A percentile compares a stretch with the other conserved stretches of the same genome.
Evolutionary conservation across 2,797 vertebrate genomes (phyloP).

Genomic region (Clarias platycephalus): DNA sequence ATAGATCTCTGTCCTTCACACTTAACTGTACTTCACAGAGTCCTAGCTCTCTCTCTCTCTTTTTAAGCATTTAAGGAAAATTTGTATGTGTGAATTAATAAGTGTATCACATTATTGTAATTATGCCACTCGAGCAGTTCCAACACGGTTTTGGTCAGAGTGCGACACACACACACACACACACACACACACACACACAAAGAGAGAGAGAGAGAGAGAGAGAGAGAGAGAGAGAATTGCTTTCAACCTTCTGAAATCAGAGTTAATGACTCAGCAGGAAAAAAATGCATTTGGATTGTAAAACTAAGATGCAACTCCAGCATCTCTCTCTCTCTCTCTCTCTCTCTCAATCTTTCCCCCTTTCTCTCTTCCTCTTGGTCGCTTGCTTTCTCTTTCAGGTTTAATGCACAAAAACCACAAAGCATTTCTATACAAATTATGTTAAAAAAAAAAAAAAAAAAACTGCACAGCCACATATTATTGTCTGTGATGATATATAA

Average conservation of each 20-base stretch:
- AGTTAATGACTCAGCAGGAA: conserved; percentile 20
- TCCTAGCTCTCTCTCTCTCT: not conserved
- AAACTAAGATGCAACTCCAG: conserved; percentile 12
- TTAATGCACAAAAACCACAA: not conserved
- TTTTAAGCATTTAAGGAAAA: not conserved
- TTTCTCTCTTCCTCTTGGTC: not conserved
- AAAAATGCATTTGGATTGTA: conserved; percentile 15
- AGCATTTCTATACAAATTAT: not conserved
- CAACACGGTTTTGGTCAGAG: not conserved
- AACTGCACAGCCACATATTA: no score
- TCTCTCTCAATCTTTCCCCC: not conserved
- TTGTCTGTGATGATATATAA: not conserved
- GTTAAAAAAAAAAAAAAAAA: no score
- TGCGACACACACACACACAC: not conserved
- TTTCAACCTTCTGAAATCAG: conserved; percentile 18
- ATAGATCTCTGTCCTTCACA: not conserved
- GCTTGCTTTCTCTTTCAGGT: no score
- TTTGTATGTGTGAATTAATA: not conserved
- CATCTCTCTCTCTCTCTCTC: not conserved
- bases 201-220: no score
- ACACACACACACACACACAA: not conserved
- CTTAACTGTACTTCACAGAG: no score
- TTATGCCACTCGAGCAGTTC: not conserved
- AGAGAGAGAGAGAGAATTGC: not conserved
- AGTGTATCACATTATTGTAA: not conserved